These are phyloP conservation scores for Acronicta aceris DNA, from an alignment of 2,888 invertebrate genomes.

Conservation along the genomic window DNA sequence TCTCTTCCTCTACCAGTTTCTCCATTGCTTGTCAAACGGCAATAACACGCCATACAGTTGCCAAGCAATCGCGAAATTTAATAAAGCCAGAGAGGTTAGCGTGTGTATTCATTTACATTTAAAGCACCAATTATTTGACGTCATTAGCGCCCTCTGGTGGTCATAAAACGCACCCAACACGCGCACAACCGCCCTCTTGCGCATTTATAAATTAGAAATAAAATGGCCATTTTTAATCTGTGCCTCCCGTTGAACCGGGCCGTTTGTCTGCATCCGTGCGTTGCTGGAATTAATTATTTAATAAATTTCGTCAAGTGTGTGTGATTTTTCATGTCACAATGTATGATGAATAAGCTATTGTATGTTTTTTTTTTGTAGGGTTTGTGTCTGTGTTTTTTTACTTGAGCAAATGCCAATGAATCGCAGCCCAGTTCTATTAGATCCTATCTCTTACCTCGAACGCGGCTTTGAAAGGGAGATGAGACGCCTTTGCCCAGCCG, in stretches of 20 bases:
- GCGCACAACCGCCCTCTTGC: conserved; percentile 71
- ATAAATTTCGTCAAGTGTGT: conserved; percentile 46
- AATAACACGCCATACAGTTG: conserved; percentile 56
- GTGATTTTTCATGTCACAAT: conserved; percentile 11
- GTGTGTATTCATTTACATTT: conserved; percentile 88
- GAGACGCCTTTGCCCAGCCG: no score
- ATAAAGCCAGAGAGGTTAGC: conserved; percentile 79
- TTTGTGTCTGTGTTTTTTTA: no score
- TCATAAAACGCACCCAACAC: conserved; percentile 88
- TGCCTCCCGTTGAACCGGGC: conserved; percentile 58
- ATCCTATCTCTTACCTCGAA: no score
- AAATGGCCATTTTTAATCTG: conserved; percentile 83
- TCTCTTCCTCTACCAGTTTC: conserved; percentile 16
- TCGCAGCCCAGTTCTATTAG: no score
- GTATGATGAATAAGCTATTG: no score
- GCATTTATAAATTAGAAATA: conserved; percentile 85
- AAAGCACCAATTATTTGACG: conserved; percentile 89
- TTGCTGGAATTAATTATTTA: conserved; percentile 53
- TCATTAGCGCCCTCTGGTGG: conserved; percentile 87
- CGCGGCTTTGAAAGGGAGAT: no score
- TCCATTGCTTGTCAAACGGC: conserved; percentile 45
- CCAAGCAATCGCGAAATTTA: conserved; percentile 79
- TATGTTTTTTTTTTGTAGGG: no score
- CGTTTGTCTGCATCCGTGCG: conserved; percentile 57
- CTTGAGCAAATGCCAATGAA: no score